Evolutionary conservation across 2,888 invertebrate genomes (phyloP), one percentile per base, ranked within the genome.

Genomic region (Galerucella calmariensis): DNA sequence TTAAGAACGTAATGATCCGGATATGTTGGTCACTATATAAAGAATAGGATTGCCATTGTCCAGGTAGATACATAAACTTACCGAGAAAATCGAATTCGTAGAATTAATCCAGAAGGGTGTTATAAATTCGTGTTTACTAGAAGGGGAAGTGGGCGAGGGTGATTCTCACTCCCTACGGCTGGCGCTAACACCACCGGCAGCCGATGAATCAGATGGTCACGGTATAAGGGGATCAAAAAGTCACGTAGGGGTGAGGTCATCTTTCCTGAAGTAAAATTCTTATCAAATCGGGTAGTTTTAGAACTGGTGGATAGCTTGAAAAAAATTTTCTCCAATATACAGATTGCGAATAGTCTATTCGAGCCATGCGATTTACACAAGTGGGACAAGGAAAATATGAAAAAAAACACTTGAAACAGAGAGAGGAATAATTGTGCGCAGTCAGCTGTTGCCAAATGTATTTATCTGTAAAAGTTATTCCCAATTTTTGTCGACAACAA

Each of bases 201-300:
- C 41, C 67, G 67, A 72, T 74, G 70, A 74, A 67, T 74, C 74
- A 74, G 74, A 71, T 71, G 71, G 74, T 62, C 74, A 63, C 24
- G 16, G 67, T 68, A 51, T 63, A 68, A 70, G 74, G 69, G 69
- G 70, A 66, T 74, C 65, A 66, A 74, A 74, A 70, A 70, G 74
- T 74, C 74, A 74, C 74, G 74, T 70, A 74, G 27, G 46, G 59
- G 70, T 67, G 74, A 74, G 74, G 71, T 74, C 74, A 71, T 74
- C 71, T 62, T 53, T 53, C 62, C 62, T 62, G 20, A 67, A 70
- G 69, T 35, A 62, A 74, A 74, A 41, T 71, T 66, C 66, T 72
- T 61, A 41, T 71, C 67, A 58, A 62, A 62, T 59, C 63, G 9
- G 46, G 46, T 46, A 46, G 10, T 46, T 65, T 44, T 65, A 65